Evolutionary conservation across 2,113 vertebrate species (phyloP), one percentile per base, ranked within the genome.

Genomic region (Grammomys dolichurus): DNA sequence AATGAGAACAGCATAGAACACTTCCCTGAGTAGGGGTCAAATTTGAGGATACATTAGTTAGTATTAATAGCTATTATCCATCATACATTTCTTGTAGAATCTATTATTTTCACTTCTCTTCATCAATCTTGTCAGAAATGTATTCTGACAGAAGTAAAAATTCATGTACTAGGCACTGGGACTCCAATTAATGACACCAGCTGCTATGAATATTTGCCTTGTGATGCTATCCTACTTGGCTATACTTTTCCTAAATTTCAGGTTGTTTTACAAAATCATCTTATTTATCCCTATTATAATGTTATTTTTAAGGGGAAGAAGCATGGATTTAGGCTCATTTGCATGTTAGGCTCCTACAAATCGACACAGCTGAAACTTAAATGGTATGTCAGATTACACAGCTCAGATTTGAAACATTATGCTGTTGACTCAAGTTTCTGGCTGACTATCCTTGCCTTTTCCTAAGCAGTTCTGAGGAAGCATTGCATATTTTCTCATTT

Each of bases 31-130:
- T 95, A 58, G 96, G 77, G 77, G 69, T 97, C 51, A 93, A 93
- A 86, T 96, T 94, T 88, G 78, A 97, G 97, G 76, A 65, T 54
- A 96, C 19, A 93, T 96, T 97, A 95, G 87, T 95, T 97, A 93
- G 95, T 98, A 97, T 97, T 97, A 97, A 95, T 97, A 94, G 94
- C 95, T 94, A 97, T 95, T 96, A 97, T 89, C 69, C 40, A 24
- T 97, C 97, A 96, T 97, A 96, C 33, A 43, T 51, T 67, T 96
- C 96, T 96, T 97, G 33, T 95, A 94, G 91, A 90, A 96, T 96
- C 89, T 91, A 97, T 96, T 91, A 96, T 92, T 97, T 97, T 96
- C 93, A 91, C 94, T 97, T 85, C 67, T 95, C 95, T 96, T 95
- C 78, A 94, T 89, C 48, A 87, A 67, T 91, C 67, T 96, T 96